phyloP scores from a whole-genome alignment of 2,797 vertebrate genomes.

The Onychomys torridus region DNA sequence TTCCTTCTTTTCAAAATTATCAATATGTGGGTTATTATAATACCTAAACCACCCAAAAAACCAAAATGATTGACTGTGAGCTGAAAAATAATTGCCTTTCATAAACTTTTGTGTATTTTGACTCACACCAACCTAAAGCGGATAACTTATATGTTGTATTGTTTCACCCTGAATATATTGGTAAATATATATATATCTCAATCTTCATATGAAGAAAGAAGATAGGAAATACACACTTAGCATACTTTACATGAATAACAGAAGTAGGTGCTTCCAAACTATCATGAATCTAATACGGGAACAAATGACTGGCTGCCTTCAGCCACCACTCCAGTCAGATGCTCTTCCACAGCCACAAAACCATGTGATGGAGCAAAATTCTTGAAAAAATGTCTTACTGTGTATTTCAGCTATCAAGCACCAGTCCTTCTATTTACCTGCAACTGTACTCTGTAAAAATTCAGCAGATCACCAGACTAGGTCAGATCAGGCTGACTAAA shows the following conservation, averaged over 20 bases:
- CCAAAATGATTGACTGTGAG: not conserved
- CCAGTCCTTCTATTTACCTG: not conserved
- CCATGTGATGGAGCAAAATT: not conserved
- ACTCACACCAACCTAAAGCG: not conserved
- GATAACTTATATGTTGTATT: not conserved
- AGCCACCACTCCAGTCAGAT: not conserved
- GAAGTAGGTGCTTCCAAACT: not conserved
- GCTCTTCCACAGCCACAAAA: not conserved
- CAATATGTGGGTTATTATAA: not conserved
- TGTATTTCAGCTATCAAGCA: not conserved
- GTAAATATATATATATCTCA: not conserved
- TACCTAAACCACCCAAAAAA: not conserved
- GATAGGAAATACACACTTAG: not conserved
- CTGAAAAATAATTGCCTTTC: slow-evolving; percentile 7
- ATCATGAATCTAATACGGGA: not conserved
- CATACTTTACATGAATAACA: not conserved
- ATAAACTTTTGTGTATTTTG: slow-evolving; percentile 9
- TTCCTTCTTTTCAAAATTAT: not conserved
- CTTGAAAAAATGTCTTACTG: not conserved
- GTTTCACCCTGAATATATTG: not conserved
- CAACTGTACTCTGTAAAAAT: not conserved
- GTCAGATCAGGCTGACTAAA: too few species aligned
- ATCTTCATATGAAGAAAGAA: slow-evolving; percentile 37
- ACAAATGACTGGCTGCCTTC: not conserved
- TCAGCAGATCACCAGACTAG: too few species aligned